phyloP scores from a whole-genome alignment of 1,140 invertebrate species.

The Drosophila paulistorum region DNA sequence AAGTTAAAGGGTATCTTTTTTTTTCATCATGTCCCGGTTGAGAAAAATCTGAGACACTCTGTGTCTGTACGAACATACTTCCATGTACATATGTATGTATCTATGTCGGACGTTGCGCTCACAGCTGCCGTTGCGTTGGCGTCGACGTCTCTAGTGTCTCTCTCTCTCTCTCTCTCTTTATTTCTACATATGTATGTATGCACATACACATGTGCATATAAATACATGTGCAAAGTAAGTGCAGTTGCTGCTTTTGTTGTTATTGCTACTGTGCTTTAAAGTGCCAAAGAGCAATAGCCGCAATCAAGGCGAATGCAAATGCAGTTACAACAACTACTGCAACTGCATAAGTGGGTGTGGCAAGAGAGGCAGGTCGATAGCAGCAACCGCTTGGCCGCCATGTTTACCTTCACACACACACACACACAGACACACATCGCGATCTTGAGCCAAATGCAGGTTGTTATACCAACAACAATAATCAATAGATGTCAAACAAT shows the following conservation, averaged over 20 bases:
- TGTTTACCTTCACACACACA: constrained; percentile 55
- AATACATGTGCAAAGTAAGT: constrained; percentile 34
- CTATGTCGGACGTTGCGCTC: not conserved
- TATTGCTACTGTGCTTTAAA: constrained; percentile 59
- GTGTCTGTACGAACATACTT: not conserved
- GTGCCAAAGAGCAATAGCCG: constrained; percentile 81
- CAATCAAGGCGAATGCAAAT: constrained; percentile 75
- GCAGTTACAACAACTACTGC: constrained; percentile 56
- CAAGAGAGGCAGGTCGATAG: constrained; percentile 52
- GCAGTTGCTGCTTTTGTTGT: constrained; percentile 41
- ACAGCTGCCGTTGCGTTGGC: constrained; percentile 42
- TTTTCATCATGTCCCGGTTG: not conserved
- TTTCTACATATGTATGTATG: no score
- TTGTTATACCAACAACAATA: constrained; percentile 69
- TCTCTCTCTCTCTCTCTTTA: not conserved
- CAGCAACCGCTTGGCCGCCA: constrained; percentile 50
- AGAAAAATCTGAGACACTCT: not conserved
- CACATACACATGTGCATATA: not conserved
- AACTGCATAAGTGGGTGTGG: constrained; percentile 50
- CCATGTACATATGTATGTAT: no score
- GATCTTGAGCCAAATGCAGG: constrained; percentile 82
- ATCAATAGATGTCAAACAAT: constrained; percentile 29
- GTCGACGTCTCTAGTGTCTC: constrained; percentile 25
- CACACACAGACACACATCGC: constrained; percentile 30
- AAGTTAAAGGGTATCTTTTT: not conserved